Conservation (phyloP, 2,888 invertebrate species). For the Sepioteuthis lessoniana region DNA sequence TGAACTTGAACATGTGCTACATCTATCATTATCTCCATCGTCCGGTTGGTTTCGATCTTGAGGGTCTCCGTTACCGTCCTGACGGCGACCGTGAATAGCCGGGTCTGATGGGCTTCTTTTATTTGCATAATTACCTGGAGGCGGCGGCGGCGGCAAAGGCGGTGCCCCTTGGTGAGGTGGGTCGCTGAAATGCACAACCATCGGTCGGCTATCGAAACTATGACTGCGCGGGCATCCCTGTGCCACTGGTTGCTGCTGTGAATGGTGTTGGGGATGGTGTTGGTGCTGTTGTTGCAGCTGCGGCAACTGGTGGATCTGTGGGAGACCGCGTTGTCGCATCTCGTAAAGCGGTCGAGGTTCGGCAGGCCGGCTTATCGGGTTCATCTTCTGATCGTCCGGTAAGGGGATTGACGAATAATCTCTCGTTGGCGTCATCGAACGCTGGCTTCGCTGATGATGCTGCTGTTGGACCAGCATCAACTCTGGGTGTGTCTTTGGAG, state of each 20-base stretch:
- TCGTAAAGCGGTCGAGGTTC: slow-evolving; percentile 56
- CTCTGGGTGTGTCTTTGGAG: neutral
- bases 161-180: slow-evolving; percentile 14
- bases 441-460: neutral
- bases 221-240: slow-evolving; percentile 65
- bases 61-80: slow-evolving; percentile 52
- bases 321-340: slow-evolving; percentile 53
- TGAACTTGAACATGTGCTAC: slow-evolving; percentile 85
- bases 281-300: slow-evolving; percentile 47
- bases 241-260: slow-evolving; percentile 47
- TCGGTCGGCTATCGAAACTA: slow-evolving; percentile 68
- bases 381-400: slow-evolving; percentile 68
- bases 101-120: slow-evolving; percentile 36
- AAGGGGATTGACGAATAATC: slow-evolving; percentile 54
- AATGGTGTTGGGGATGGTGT: neutral
- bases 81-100: slow-evolving; percentile 44
- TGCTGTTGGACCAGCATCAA: slow-evolving; percentile 18
- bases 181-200: slow-evolving; percentile 52
- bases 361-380: slow-evolving; percentile 70
- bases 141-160: slow-evolving; percentile 43
- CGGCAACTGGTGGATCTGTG: slow-evolving; percentile 12
- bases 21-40: slow-evolving; percentile 79
- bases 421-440: slow-evolving; percentile 51
- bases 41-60: slow-evolving; percentile 53
- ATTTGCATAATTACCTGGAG: slow-evolving; percentile 49